Base-by-base conservation (phyloP, 1,140 invertebrate genomes). In the Anadara kagoshimensis region DNA sequence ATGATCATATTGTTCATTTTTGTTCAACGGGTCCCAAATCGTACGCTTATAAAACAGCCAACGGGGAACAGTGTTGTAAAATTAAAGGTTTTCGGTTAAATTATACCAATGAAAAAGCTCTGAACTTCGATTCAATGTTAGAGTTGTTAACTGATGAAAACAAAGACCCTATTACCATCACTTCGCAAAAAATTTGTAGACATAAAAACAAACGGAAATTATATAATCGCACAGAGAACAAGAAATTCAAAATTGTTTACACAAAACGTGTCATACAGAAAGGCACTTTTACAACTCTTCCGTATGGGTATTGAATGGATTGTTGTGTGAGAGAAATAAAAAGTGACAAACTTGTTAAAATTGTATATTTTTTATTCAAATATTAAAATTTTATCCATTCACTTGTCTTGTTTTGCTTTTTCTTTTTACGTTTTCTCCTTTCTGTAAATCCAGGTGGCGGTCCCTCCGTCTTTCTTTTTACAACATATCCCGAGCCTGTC, bases 1-100 rank as follows among this genome's bases (percentile, higher is more conserved):
- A 49, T 43, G 70, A 79, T 56, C 43, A 68, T 54, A 68, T 68
- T 58, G 65, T 57, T 2, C 53, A 68, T 57, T 67, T 67, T 22
- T 49, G 54, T 14, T 56, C 51, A 12, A 51, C 49, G 2, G 64
- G 64, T 16, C 64, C 64, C 12, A 67, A 67, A 43, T 41, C 54
- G 36, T 67, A 67, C 16, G 51, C 64, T 41, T 67, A 67, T 14
- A 45, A 51, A 22, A 71, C 59, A 44, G n/a, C 10, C 24, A 26
- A 26, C 16, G 69, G 59, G 47, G 54, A 62, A 44, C 59, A 71
- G 54, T 45, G 36, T 44, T 71, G 69, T 45, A 63, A 71, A 63
- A 51, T 71, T 44, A 47, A 51, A 43, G 69, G 69, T 20, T 71
- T 71, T 36, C 36, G 45, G 22, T 22, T 63, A 49, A 71, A 71